Conservation (phyloP, 1,140 invertebrate species). For the Papilio machaon region DNA sequence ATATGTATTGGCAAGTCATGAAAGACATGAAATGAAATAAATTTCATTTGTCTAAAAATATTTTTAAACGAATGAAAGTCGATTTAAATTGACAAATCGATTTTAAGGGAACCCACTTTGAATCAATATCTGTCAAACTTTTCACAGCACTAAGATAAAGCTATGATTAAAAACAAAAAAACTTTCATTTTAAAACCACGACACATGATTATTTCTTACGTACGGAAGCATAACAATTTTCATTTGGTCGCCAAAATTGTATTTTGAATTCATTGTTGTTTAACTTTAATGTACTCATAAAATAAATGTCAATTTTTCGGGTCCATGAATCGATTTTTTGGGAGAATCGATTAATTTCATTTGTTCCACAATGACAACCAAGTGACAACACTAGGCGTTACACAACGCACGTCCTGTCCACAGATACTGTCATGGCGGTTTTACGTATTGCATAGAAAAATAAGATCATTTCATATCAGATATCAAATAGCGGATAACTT, state of each 20-base stretch:
- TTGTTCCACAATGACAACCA: neutral
- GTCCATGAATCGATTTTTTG: neutral
- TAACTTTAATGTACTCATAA: neutral
- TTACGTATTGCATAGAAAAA: conserved; percentile 28
- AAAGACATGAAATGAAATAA: no score
- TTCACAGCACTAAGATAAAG: neutral
- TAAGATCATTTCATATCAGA: conserved; percentile 30
- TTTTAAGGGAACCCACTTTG: neutral
- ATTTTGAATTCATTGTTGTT: neutral
- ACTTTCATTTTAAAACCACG: neutral
- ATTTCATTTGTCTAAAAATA: neutral
- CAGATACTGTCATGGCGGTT: conserved; percentile 49
- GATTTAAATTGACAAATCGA: neutral
- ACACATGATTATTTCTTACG: neutral
- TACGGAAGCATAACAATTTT: neutral
- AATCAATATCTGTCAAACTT: neutral
- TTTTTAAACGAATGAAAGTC: neutral
- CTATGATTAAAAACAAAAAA: neutral
- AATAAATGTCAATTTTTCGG: neutral
- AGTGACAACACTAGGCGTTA: neutral
- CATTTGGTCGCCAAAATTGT: neutral
- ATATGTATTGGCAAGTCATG: no score
- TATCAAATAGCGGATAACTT: conserved; percentile 42
- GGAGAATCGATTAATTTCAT: neutral
- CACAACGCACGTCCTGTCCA: neutral